Percentiles rank a stretch among this genome's conserved stretches.
These are phyloP conservation scores for Platanista minor DNA, from an alignment of 2,113 vertebrate species.

Conservation along the genomic window DNA sequence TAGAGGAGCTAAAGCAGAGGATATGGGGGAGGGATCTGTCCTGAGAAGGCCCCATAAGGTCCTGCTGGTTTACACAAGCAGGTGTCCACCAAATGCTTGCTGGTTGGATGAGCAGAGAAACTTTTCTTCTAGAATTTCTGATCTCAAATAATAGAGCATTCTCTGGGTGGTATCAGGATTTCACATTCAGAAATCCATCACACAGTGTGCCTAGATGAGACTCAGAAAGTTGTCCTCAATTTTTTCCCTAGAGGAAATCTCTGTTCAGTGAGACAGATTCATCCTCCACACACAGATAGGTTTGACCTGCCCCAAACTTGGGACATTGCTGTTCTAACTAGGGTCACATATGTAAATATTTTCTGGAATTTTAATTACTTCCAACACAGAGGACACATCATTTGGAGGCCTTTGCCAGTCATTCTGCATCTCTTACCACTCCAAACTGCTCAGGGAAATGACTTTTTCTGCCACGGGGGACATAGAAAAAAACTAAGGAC, in stretches of 20 bases:
- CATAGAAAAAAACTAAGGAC: conserved; percentile 28
- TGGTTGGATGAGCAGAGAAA: not conserved
- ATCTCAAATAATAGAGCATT: not conserved
- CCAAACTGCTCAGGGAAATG: conserved; percentile 10
- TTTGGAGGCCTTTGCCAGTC: conserved; percentile 58
- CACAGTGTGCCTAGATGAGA: not conserved
- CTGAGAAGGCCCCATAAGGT: no score
- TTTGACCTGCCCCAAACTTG: not conserved
- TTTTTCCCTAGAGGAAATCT: not conserved
- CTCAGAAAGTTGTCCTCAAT: not conserved
- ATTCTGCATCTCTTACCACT: conserved; percentile 50
- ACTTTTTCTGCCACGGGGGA: conserved; percentile 54
- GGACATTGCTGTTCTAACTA: not conserved
- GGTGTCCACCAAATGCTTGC: not conserved
- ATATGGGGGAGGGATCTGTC: no score
- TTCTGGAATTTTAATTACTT: conserved; percentile 66
- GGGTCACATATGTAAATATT: not conserved
- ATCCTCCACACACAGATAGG: not conserved
- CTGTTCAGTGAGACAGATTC: not conserved
- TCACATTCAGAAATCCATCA: not conserved
- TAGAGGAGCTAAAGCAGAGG: no score
- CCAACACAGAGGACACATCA: conserved; percentile 47
- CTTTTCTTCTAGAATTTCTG: not conserved
- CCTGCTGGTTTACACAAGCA: not conserved
- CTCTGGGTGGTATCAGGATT: not conserved